A percentile compares a stretch with the other conserved stretches of the same genome.
phyloP scores from a whole-genome alignment of 2,113 vertebrate genomes.

The Sorex araneus region DNA sequence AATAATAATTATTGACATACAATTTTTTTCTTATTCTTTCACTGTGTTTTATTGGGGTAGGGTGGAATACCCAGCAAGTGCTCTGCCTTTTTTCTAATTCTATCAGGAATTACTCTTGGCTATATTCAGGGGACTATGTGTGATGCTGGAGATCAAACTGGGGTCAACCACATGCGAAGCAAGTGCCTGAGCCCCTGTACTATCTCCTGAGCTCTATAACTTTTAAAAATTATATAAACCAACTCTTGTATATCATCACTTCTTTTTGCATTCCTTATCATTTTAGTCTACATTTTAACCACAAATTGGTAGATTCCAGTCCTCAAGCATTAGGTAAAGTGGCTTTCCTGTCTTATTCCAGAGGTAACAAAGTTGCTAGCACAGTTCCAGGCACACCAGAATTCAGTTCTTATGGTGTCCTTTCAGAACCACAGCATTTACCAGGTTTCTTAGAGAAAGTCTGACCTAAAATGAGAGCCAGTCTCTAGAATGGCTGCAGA shows the following conservation, averaged over 20 bases:
- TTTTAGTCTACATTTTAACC: neutral
- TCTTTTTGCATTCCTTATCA: neutral
- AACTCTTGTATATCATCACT: neutral
- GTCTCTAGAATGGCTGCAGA: neutral
- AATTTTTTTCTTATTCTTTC: too few species aligned
- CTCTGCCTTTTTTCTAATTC: too few species aligned
- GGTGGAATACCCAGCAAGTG: neutral
- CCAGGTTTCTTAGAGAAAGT: neutral
- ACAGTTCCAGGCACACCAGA: neutral
- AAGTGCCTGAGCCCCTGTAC: too few species aligned
- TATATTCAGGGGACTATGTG: too few species aligned
- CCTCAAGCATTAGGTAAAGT: neutral
- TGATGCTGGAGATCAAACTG: too few species aligned
- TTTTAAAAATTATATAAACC: too few species aligned
- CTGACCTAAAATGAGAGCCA: neutral
- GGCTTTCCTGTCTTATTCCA: neutral
- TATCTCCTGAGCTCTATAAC: too few species aligned
- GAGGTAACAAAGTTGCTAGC: too few species aligned
- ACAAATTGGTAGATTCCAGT: neutral
- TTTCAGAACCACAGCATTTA: neutral
- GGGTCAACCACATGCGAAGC: too few species aligned
- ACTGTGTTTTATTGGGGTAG: neutral
- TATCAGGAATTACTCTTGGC: neutral
- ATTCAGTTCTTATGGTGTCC: neutral
- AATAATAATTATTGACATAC: too few species aligned